Evolutionary conservation across 2,888 invertebrate species (phyloP), one percentile per base, ranked within the genome.

Genomic region (Iphiclides podalirius): DNA sequence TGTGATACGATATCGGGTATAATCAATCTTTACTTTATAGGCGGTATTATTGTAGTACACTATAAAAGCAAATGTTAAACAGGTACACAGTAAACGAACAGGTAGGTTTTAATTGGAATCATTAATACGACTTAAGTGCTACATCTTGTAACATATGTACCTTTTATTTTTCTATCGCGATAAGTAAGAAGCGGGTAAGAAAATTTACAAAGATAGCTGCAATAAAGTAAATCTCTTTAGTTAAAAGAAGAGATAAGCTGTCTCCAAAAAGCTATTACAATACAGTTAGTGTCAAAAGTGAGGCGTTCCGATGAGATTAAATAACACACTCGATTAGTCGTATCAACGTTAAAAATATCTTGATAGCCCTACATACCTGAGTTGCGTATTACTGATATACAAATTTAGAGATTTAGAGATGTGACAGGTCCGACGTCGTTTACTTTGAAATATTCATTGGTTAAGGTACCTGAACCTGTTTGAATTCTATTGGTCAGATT

Each of bases 71-170:
- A n/a, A n/a, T n/a, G n/a, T n/a, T n/a, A n/a, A n/a, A n/a, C n/a
- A n/a, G n/a, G n/a, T n/a, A n/a, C n/a, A n/a, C n/a, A 9, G 6
- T 26, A 26, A 26, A 26, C 26, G 26, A 26, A 26, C 26, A 26
- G 26, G 26, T 26, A 8, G 9, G 2, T 26, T 26, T 20, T 20
- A 26, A 26, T 26, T 26, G 26, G 26, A 26, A 26, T 26, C 26
- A 8, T 26, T 26, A 26, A 26, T 26, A 8, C 8, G 26, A 31
- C 11, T 31, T 31, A 11, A 31, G 31, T 31, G 31, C 31, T 11
- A 31, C 12, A 31, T 31, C 31, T 31, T 31, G 31, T 31, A n/a
- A 31, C 31, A 31, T 31, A 31, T 31, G 31, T 31, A 31, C 11
- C 31, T 31, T 31, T 31, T 31, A 31, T 31, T 11, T 31, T 31